Evolutionary conservation across 1,140 invertebrate species (phyloP).

Genomic region (Pseudomyrmex flavicornis): DNA sequence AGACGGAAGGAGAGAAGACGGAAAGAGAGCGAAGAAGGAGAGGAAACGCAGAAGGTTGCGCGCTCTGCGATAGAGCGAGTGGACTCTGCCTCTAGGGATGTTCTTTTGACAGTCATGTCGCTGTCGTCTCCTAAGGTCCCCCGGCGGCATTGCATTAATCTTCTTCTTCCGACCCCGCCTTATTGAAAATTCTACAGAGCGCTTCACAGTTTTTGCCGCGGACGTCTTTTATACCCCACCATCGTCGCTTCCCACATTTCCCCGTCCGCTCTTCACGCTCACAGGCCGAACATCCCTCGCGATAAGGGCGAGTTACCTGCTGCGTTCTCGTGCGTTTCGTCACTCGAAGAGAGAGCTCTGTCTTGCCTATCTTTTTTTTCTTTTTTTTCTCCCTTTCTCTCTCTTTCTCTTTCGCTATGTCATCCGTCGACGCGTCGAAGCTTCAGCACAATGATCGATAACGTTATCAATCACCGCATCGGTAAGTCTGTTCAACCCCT

Average conservation of each 20-base stretch:
- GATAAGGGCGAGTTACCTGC: constrained; percentile 7
- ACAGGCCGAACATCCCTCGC: constrained; percentile 16
- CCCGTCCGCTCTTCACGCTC: not conserved
- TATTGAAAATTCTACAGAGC: constrained; percentile 81
- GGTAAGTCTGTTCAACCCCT: constrained; percentile 30
- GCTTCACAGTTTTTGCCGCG: constrained; percentile 78
- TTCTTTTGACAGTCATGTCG: constrained; percentile 79
- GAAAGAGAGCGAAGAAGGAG: not conserved
- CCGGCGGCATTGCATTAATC: constrained; percentile 79
- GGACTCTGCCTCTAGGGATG: constrained; percentile 76
- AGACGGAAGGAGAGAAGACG: constrained; percentile 21
- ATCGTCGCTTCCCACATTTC: not conserved
- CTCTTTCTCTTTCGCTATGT: not conserved
- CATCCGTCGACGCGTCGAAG: constrained; percentile 40
- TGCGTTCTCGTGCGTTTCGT: constrained; percentile 43
- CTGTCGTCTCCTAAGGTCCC: constrained; percentile 78
- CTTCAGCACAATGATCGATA: constrained; percentile 55
- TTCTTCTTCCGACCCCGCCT: constrained; percentile 78
- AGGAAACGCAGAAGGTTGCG: constrained; percentile 60
- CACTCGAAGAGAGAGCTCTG: constrained; percentile 19
- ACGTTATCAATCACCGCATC: constrained; percentile 56
- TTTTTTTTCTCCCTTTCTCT: not conserved
- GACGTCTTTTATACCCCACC: constrained; percentile 68
- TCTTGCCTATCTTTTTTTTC: not conserved
- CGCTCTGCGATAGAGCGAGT: constrained; percentile 66